Base-by-base conservation (phyloP, 2,888 invertebrate species). In the Lycocerus yunnanus region DNA sequence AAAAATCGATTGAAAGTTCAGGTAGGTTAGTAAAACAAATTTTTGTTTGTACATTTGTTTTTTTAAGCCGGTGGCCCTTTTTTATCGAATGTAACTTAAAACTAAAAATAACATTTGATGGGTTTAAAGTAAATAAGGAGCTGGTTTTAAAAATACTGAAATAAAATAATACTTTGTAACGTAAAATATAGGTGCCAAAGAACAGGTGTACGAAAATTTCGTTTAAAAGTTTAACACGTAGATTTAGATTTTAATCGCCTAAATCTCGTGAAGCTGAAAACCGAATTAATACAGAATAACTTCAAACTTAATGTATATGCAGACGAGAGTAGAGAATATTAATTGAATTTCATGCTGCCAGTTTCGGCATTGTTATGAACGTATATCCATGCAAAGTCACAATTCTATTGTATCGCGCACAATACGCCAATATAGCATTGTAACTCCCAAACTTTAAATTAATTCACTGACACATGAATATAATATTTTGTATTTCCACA, bases 331-430 rank as follows among this genome's bases (percentile, higher is more conserved):
- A 81, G 77, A 81, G 82, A 81, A 76, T 74, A 81, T 82, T 84
- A 84, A 84, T 84, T 84, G 82, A 82, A 84, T 84, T 84, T 84
- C 83, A 82, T 81, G 82, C 82, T 78, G 80, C 82, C 82, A 82
- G 81, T 80, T 82, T 81, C 80, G 78, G 82, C 81, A 84, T 84
- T 84, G 83, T 84, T 80, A 76, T 77, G 81, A 81, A 82, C 83
- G 82, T 84, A 84, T 84, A 83, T 84, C 84, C 84, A 85, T 85
- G 85, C 85, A 85, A 85, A 86, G 85, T 86, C 85, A 85, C 85
- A 86, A 84, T 84, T 85, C 85, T 78, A 85, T 85, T 85, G 84
- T 85, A 82, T 82, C 82, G 73, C 74, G 81, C 80, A 84, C 84
- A 85, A 84, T 84, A 81, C 82, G 66, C 80, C 81, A 80, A 81